A percentile compares a stretch with the other conserved stretches of the same genome.
phyloP scores from a whole-genome alignment of 2,888 invertebrate species.

The Netelia fuscicornis region DNA sequence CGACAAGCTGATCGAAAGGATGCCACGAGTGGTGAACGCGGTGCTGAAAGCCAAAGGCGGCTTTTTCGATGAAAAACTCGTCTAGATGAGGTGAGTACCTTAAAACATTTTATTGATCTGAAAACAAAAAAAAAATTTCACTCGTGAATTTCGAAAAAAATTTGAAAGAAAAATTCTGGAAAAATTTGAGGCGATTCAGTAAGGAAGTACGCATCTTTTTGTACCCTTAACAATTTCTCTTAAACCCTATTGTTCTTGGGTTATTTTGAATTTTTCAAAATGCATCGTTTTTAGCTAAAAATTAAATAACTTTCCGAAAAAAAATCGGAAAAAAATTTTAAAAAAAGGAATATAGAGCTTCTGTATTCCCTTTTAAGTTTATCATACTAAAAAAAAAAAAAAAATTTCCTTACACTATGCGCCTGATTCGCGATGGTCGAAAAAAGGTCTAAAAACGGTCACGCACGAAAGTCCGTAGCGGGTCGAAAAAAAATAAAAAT shows the following conservation, averaged over 20 bases:
- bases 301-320: conserved; percentile 7
- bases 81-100: conserved; percentile 37
- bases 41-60: conserved; percentile 36
- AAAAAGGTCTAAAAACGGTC: conserved; percentile 8
- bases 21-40: conserved; percentile 34
- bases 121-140: too few relatives aligned
- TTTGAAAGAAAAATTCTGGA: conserved; percentile 12
- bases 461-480: not conserved
- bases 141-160: too few relatives aligned
- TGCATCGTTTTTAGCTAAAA: conserved; percentile 12
- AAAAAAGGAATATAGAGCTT: not conserved
- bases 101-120: conserved; percentile 68
- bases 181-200: conserved; percentile 2
- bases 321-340: conserved; percentile 2
- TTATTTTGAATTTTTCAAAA: conserved; percentile 18
- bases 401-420: not conserved
- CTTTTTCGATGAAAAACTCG: conserved; percentile 39
- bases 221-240: conserved; percentile 11
- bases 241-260: not conserved
- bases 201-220: not conserved
- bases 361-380: not conserved
- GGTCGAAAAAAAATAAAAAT: conserved; percentile 8
- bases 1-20: conserved; percentile 10
- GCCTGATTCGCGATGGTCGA: conserved; percentile 16
- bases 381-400: not conserved